Percentiles rank a stretch among this genome's conserved stretches.
Evolutionary conservation across 2,113 vertebrate genomes (phyloP).

Genomic region (Callospermophilus lateralis): DNA sequence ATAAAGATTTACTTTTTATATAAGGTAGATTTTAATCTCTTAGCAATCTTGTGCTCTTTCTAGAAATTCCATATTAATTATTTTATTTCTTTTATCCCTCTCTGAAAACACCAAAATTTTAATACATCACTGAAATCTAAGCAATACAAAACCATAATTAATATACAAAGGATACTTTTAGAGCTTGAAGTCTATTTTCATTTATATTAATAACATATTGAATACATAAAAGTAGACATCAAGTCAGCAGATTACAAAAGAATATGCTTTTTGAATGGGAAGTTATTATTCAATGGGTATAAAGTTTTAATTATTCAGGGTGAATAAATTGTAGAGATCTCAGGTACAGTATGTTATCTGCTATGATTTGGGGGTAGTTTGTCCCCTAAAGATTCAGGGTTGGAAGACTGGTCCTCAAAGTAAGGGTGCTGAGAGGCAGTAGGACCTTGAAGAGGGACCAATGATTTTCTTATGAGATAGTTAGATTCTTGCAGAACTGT

Average conservation of each 20-base stretch:
- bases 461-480: background rate
- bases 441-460: background rate
- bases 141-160: background rate
- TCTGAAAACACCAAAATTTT: background rate
- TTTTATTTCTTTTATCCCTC: background rate
- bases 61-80: background rate
- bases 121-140: background rate
- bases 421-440: background rate
- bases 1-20: background rate
- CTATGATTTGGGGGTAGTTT: background rate
- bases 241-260: background rate
- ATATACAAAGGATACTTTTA: background rate
- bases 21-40: slow-evolving; percentile 30
- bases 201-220: background rate
- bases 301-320: background rate
- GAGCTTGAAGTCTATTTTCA: background rate
- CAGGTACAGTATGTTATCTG: background rate
- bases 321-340: background rate
- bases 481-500: background rate
- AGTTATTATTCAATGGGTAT: background rate
- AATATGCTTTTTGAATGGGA: background rate
- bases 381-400: background rate
- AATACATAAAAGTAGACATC: background rate
- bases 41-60: background rate
- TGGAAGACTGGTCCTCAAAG: too few relatives aligned